Base-by-base conservation (phyloP, 2,797 vertebrate genomes). In the Melanogrammus aeglefinus region DNA sequence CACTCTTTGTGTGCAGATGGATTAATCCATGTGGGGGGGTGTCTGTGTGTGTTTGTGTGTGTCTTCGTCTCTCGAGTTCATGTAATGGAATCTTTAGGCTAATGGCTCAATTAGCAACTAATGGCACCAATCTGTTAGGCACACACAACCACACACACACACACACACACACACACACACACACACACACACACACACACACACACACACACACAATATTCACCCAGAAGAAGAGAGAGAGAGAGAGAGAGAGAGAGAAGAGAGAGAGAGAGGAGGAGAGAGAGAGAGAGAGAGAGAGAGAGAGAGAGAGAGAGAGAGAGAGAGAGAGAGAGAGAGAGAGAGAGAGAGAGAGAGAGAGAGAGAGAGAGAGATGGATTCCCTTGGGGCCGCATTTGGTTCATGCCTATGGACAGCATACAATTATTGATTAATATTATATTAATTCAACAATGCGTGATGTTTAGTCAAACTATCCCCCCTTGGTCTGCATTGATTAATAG, bases 371-470 rank as follows among this genome's bases (percentile, higher is more conserved):
- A 41, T 18, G 33, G 41, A 66, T 36, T 75, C 31, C 9, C 38
- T n/a, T 27, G 41, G 12, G 9, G 77, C 75, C 35, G 33, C 10
- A 70, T 24, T 7, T 8, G 12, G 6, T 70, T 27, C n/a, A 21
- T 29, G 66, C 31, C 66, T 70, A 24, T 24, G 6, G 24, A 70
- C 27, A 27, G 12, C 8, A 70, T 29, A 1, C 8, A 70, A 70
- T 70, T 70, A 7, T 27, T 31, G 14, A 71, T 38, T 72, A 39
- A n/a, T n/a, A n/a, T n/a, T 39, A 9, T 9, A 39, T 39, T 36
- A 6, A 41, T 80, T 18, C 66, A 21, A 31, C 35, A 75, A 76
- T 75, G 69, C 79, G 70, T 72, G 31, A 51, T 66, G 77, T 51
- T 77, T 74, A 3, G 31, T 69, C 24, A 51, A 51, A 51, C 66